A percentile compares a stretch with the other conserved stretches of the same genome.
Evolutionary conservation across 2,797 vertebrate species (phyloP).

Genomic region (Pseudomugil gertrudae): DNA sequence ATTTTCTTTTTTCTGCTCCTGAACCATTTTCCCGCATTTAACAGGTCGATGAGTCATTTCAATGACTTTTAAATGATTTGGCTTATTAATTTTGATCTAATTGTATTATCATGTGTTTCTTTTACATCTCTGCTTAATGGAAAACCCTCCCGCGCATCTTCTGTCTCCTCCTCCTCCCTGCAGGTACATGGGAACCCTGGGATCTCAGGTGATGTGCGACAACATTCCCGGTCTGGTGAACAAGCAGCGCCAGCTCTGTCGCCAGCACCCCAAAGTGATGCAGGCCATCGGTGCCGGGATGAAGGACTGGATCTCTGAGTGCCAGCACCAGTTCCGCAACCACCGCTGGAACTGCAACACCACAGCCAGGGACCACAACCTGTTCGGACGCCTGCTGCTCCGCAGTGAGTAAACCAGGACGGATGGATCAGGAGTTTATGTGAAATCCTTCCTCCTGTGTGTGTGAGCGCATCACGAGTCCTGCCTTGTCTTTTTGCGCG

Average conservation of each 20-base stretch:
- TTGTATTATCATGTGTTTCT: no score
- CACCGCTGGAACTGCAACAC: constrained; percentile 97
- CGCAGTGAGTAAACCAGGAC: constrained; percentile 83
- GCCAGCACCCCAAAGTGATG: constrained; percentile 91
- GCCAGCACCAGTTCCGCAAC: constrained; percentile 93
- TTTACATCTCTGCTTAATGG: no score
- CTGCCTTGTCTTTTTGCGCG: no score
- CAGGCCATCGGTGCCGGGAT: constrained; percentile 90
- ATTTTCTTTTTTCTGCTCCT: neutral
- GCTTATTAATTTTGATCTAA: neutral
- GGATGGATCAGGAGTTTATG: no score
- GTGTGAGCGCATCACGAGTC: no score
- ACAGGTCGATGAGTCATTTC: neutral
- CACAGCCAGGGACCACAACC: constrained; percentile 87
- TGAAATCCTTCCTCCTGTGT: no score
- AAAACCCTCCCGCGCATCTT: neutral
- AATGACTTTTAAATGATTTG: neutral
- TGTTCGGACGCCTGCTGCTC: constrained; percentile 90
- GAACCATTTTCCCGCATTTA: no score
- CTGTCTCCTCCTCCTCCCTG: neutral
- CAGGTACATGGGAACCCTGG: constrained; percentile 96
- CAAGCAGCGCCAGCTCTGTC: constrained; percentile 94
- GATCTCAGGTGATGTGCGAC: constrained; percentile 95
- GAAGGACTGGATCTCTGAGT: constrained; percentile 93
- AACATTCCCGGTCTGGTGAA: constrained; percentile 94